phyloP scores from a whole-genome alignment of 1,140 invertebrate species.

The Cotesia vestalis region DNA sequence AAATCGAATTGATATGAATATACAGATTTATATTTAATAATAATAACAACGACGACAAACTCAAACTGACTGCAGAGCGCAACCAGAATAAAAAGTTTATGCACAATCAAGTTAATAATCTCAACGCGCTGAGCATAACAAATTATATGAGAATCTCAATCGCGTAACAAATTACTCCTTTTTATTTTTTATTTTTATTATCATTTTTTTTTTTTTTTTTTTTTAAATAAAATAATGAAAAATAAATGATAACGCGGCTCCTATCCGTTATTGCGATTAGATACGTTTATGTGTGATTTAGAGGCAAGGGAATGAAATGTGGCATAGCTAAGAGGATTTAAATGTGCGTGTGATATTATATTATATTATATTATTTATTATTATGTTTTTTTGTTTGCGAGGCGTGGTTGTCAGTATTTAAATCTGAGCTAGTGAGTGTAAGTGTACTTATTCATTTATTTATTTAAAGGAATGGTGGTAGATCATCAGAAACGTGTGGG shows the following conservation, averaged over 20 bases:
- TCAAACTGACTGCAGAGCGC: too few relatives aligned
- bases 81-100: not conserved
- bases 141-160: constrained; percentile 30
- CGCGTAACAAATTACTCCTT: constrained; percentile 30
- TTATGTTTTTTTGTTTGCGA: constrained; percentile 60
- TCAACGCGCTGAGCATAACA: constrained; percentile 6
- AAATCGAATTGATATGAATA: constrained; percentile 14
- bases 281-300: constrained; percentile 1
- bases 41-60: too few relatives aligned
- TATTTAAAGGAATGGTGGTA: too few relatives aligned
- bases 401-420: constrained; percentile 51
- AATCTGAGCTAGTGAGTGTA: constrained; percentile 30
- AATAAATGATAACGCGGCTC: constrained; percentile 1
- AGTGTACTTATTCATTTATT: constrained; percentile 30
- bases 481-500: constrained; percentile 19
- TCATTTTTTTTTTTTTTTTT: constrained; percentile 15
- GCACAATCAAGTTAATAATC: constrained; percentile 22
- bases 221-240: not conserved
- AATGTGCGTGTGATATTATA: constrained; percentile 36
- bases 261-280: constrained; percentile 30
- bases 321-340: constrained; percentile 47
- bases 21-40: constrained; percentile 6
- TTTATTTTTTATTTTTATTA: not conserved
- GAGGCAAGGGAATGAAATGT: not conserved
- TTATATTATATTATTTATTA: constrained; percentile 54